A percentile compares a stretch with the other conserved stretches of the same genome.
Evolutionary conservation across 1,140 invertebrate species (phyloP).

Genomic region (Pseudomyrmex cubaensis): DNA sequence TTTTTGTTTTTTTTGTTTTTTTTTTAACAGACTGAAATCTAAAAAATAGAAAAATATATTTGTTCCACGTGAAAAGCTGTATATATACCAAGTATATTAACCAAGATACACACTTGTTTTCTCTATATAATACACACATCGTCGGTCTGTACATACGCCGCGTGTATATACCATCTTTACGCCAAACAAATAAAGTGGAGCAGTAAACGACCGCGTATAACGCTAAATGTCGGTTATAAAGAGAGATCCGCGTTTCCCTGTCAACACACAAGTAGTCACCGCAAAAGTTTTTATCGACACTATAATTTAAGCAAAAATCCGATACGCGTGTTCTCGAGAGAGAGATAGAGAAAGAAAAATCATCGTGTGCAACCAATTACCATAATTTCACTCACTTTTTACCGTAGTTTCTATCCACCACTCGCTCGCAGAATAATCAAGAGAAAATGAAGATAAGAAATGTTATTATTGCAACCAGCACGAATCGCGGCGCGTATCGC

Average conservation of each 20-base stretch:
- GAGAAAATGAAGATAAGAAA: conserved; percentile 28
- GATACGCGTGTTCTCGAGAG: not conserved
- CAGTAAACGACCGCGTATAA: not conserved
- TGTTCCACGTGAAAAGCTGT: too few species aligned
- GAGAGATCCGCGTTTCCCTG: not conserved
- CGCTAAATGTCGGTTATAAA: not conserved
- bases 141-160: not conserved
- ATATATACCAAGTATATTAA: too few species aligned
- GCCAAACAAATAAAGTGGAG: not conserved
- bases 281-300: not conserved
- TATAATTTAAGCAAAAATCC: not conserved
- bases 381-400: conserved; percentile 8
- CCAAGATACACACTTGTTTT: too few species aligned
- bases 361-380: not conserved
- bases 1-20: not conserved
- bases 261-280: not conserved
- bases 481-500: not conserved
- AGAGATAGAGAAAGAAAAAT: too few species aligned
- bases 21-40: not conserved
- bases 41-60: not conserved
- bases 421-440: not conserved
- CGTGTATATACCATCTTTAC: not conserved
- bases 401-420: not conserved
- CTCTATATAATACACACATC: too few species aligned
- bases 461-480: conserved; percentile 34